phyloP scores from a whole-genome alignment of 2,797 vertebrate genomes.

The Graptemys geographica region DNA sequence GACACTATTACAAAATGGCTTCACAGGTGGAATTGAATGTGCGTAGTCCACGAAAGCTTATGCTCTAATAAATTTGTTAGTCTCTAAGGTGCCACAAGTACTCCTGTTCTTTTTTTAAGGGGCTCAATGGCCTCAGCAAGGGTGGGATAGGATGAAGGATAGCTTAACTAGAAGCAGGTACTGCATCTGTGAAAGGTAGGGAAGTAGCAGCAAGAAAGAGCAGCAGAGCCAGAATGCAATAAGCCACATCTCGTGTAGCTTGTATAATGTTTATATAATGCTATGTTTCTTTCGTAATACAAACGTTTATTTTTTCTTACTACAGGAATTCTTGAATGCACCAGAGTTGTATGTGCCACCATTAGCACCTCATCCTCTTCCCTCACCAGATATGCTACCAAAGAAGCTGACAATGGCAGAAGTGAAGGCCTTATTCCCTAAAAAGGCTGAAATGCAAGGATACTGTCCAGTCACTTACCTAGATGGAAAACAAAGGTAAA shows the following conservation, averaged over 20 bases:
- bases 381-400: constrained; percentile 85
- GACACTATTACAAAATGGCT: constrained; percentile 92
- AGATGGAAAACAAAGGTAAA: constrained; percentile 91
- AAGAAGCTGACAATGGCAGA: constrained; percentile 83
- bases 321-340: constrained; percentile 88
- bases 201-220: background rate
- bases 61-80: too few relatives aligned
- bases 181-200: background rate
- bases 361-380: constrained; percentile 85
- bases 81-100: too few relatives aligned
- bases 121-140: background rate
- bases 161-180: background rate
- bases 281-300: background rate
- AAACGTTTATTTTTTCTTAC: constrained; percentile 42
- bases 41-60: constrained; percentile 47
- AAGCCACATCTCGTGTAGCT: background rate
- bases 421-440: constrained; percentile 88
- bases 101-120: background rate
- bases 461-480: constrained; percentile 94
- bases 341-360: constrained; percentile 90
- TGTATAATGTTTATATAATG: background rate
- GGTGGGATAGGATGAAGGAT: background rate
- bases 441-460: constrained; percentile 90
- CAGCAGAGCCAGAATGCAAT: background rate
- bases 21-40: constrained; percentile 88